Conservation (phyloP, 2,888 invertebrate genomes). For the Cantharis nigra region DNA sequence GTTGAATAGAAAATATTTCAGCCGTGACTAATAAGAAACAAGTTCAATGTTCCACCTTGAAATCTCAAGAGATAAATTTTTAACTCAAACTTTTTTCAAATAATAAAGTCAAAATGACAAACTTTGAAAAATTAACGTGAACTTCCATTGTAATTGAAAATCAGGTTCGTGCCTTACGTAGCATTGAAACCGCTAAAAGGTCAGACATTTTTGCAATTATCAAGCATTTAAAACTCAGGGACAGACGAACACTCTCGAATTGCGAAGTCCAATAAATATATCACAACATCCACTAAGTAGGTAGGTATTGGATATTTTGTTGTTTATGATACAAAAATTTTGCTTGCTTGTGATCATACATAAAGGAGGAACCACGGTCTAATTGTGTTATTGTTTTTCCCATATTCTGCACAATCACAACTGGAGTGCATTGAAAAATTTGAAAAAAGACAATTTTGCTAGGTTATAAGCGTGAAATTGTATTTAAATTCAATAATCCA, state of each 20-base stretch:
- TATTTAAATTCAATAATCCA: neutral
- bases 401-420: neutral
- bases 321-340: neutral
- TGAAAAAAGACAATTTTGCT: neutral
- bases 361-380: neutral
- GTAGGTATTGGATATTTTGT: neutral
- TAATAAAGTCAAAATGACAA: neutral
- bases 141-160: neutral
- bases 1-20: constrained; percentile 33
- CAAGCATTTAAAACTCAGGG: constrained; percentile 1
- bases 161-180: constrained; percentile 2
- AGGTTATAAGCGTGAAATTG: neutral
- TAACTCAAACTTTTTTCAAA: neutral
- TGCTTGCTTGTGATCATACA: neutral
- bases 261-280: neutral
- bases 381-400: neutral
- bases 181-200: constrained; percentile 13
- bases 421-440: neutral
- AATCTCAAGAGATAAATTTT: constrained; percentile 19
- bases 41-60: constrained; percentile 40
- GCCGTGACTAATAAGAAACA: constrained; percentile 36
- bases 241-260: constrained; percentile 4
- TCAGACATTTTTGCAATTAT: constrained; percentile 9
- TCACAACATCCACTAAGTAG: neutral
- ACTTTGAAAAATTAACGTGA: neutral